These are phyloP conservation scores for Macaria notata DNA, from an alignment of 2,888 invertebrate genomes.

Conservation along the genomic window DNA sequence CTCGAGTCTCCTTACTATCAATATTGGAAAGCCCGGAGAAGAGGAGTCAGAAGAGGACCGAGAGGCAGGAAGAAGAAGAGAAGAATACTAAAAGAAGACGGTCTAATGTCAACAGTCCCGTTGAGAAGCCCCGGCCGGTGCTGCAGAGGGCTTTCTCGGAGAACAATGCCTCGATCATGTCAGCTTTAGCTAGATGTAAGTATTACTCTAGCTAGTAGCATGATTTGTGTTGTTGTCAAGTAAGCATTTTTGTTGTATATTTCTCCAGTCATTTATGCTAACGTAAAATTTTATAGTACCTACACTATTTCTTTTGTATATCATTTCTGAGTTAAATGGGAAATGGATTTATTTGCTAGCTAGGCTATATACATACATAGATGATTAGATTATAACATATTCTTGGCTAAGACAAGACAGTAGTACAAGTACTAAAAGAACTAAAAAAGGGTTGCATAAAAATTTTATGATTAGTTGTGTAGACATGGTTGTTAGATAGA, in stretches of 20 bases:
- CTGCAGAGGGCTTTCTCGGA: slow-evolving; percentile 87
- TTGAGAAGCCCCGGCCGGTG: slow-evolving; percentile 53
- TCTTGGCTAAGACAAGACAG: too few species aligned
- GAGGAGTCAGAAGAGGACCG: slow-evolving; percentile 83
- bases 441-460: too few species aligned
- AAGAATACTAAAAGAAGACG: slow-evolving; percentile 64
- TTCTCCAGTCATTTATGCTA: background rate
- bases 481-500: too few species aligned
- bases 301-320: too few species aligned
- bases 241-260: slow-evolving; percentile 11
- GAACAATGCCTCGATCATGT: slow-evolving; percentile 89
- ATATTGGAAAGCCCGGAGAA: slow-evolving; percentile 59
- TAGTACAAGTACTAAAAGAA: too few species aligned
- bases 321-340: too few species aligned
- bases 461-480: too few species aligned
- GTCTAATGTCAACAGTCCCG: slow-evolving; percentile 38
- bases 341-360: too few species aligned
- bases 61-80: slow-evolving; percentile 69
- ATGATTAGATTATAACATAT: too few species aligned
- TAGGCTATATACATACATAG: too few species aligned
- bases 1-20: slow-evolving; percentile 53
- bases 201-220: slow-evolving; percentile 31
- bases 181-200: slow-evolving; percentile 86
- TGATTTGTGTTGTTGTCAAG: background rate
- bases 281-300: too few species aligned